Conservation (phyloP, 2,113 vertebrate genomes). For the Pseudorectes ferrugineus region DNA sequence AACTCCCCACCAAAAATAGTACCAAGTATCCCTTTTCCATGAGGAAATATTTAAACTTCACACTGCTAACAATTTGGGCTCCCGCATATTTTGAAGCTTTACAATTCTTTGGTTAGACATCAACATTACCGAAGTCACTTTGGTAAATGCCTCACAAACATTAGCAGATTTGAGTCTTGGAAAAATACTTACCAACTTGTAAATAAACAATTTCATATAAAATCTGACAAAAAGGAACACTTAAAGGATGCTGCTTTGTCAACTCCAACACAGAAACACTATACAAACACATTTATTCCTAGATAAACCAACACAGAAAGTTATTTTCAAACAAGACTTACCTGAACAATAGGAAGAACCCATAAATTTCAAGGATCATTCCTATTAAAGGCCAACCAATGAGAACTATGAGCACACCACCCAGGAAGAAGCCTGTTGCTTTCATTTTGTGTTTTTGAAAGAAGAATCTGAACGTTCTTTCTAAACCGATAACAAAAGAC, state of each 20-base stretch:
- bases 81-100: not conserved
- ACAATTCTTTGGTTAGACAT: not conserved
- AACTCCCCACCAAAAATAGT: not conserved
- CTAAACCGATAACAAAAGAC: slow-evolving; percentile 94
- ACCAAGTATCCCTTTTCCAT: not conserved
- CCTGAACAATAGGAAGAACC: slow-evolving; percentile 98
- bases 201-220: not conserved
- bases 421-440: slow-evolving; percentile 93
- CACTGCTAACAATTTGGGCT: not conserved
- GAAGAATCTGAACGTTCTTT: slow-evolving; percentile 97
- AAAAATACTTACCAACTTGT: not conserved
- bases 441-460: slow-evolving; percentile 99
- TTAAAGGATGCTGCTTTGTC: not conserved
- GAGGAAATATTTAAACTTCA: not conserved
- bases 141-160: not conserved
- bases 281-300: not conserved
- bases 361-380: slow-evolving; percentile 94
- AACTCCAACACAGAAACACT: not conserved
- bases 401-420: slow-evolving; percentile 93
- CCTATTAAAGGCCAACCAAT: slow-evolving; percentile 95
- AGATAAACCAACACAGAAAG: not conserved
- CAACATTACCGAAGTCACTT: not conserved
- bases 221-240: not conserved
- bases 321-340: slow-evolving; percentile 49
- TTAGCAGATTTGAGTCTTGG: not conserved